Evolutionary conservation across 2,797 vertebrate genomes (phyloP).

Genomic region (Sebastes glaucus): DNA sequence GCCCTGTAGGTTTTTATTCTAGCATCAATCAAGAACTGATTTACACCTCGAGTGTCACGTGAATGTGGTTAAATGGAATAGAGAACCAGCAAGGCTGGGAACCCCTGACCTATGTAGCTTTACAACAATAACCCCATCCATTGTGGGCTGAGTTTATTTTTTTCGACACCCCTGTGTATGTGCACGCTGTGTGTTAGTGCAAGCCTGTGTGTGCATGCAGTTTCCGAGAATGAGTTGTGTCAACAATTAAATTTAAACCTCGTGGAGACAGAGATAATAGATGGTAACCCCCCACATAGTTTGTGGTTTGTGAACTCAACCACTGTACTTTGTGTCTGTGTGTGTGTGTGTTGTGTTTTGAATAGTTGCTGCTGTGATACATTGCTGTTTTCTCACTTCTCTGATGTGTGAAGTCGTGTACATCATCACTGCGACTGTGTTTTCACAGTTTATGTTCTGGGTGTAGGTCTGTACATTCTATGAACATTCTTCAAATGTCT

Average conservation of each 20-base stretch:
- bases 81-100: constrained; percentile 19
- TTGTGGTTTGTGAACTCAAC: constrained; percentile 48
- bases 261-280: constrained; percentile 60
- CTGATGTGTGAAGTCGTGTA: constrained; percentile 14
- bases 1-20: neutral
- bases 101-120: constrained; percentile 32
- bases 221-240: constrained; percentile 61
- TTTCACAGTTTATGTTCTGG: constrained; percentile 31
- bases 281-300: constrained; percentile 49
- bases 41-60: constrained; percentile 8
- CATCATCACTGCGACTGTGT: constrained; percentile 12
- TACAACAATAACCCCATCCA: constrained; percentile 28
- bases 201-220: neutral
- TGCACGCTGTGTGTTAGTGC: constrained; percentile 16
- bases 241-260: constrained; percentile 67
- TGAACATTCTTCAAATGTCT: constrained; percentile 40
- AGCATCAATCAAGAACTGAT: neutral
- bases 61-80: constrained; percentile 19
- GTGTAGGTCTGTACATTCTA: constrained; percentile 3
- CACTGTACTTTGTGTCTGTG: constrained; percentile 35
- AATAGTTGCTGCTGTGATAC: constrained; percentile 21
- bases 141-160: constrained; percentile 16
- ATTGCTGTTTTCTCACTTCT: constrained; percentile 31
- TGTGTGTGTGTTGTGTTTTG: constrained; percentile 20
- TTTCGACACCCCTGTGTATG: constrained; percentile 8